Base-by-base conservation (phyloP, 2,797 vertebrate species). In the Cryptoblepharus egeriae region DNA sequence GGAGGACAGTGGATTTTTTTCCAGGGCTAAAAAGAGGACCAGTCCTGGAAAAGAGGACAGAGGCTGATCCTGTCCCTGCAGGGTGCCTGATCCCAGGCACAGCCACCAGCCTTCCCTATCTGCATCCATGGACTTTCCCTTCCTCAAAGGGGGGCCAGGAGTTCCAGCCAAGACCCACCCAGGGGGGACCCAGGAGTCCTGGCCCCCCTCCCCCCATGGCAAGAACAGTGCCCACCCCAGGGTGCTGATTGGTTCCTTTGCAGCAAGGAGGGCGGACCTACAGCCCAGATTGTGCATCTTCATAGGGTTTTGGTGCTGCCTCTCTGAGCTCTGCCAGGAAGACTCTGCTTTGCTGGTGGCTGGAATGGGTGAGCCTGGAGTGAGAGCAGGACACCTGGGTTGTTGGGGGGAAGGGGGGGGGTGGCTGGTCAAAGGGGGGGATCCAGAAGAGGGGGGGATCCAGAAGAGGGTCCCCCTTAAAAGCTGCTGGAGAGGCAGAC, bases 371-470 rank as follows among this genome's bases (percentile, higher is more conserved):
- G 20, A 13, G 30, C 6, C 20, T 58, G 83, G 35, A 20, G 60
- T 65, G 35, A 20, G 60, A 64, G 73, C 65, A 65, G 74, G 35
- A 8, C 85, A 58, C 45, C 63, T 86, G 37, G 58, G 73, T n/a
- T 58, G 15, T 52, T 52, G 8, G 18, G 39, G n/a, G 1, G 5
- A 5, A n/a, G n/a, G n/a, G n/a, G n/a, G n/a, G n/a, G n/a, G n/a
- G n/a, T n/a, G n/a, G 11, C 9, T 11, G 13, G 20, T 9, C 9
- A n/a, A 3, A 49, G 2, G 45, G 8, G 32, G 64, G 32, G 64
- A 3, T 20, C 4, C 32, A 37, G 22, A 8, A 35, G 7, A 13
- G 20, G 67, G 9, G 11, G 22, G 24, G 15, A 11, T 2, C 15
- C 28, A n/a, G n/a, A n/a, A n/a, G n/a, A n/a, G n/a, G n/a, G n/a